Conservation (phyloP, 2,888 invertebrate genomes). For the Tetrapedia diversipes region DNA sequence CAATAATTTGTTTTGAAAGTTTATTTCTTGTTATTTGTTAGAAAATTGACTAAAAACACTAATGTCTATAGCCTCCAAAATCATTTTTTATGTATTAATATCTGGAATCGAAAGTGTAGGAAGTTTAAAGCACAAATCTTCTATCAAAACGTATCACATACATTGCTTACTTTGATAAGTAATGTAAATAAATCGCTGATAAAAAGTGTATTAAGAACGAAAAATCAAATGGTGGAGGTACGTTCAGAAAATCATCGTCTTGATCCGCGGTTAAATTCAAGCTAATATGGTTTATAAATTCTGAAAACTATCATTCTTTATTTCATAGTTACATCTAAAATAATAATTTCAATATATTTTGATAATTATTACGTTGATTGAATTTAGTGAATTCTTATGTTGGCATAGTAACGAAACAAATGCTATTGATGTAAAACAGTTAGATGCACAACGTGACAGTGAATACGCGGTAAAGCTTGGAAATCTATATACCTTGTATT, state of each 20-base stretch:
- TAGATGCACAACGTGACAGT: neutral
- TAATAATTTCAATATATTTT: neutral
- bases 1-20: too few relatives aligned
- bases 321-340: too few relatives aligned
- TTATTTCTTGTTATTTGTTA: too few relatives aligned
- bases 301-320: neutral
- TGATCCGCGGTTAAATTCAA: neutral
- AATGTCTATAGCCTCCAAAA: too few relatives aligned
- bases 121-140: too few relatives aligned
- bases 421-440: neutral
- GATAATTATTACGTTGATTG: neutral
- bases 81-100: too few relatives aligned
- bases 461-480: neutral
- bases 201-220: neutral
- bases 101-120: too few relatives aligned
- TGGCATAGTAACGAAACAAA: conserved; percentile 16
- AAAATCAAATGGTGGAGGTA: neutral
- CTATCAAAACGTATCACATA: too few relatives aligned
- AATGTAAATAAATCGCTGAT: too few relatives aligned
- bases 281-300: neutral
- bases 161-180: too few relatives aligned
- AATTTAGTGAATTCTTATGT: neutral
- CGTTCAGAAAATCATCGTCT: neutral
- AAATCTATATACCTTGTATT: neutral
- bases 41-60: too few relatives aligned